These are phyloP conservation scores for Myotis yumanensis DNA, from an alignment of 2,113 vertebrate genomes.

Conservation along the genomic window DNA sequence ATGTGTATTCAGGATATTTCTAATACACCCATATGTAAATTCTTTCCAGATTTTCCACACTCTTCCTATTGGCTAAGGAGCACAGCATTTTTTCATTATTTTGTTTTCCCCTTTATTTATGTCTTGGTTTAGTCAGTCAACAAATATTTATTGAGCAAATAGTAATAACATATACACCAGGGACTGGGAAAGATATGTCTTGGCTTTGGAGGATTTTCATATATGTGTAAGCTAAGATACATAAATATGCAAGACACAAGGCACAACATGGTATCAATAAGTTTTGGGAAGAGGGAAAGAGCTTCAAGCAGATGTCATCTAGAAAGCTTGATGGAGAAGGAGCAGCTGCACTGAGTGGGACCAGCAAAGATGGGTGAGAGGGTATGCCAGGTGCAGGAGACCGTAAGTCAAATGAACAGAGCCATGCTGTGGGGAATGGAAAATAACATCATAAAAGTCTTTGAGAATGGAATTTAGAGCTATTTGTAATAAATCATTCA, in stretches of 20 bases:
- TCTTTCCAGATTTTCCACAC: slow-evolving; percentile 52
- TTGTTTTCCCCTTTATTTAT: neutral
- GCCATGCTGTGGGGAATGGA: accelerated
- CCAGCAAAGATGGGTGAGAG: no score
- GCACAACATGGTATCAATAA: accelerated
- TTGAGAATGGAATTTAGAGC: neutral
- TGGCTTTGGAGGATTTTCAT: neutral
- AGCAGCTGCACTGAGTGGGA: no score
- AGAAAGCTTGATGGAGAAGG: no score
- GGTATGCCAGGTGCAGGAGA: neutral
- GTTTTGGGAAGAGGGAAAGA: neutral
- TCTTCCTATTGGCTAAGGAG: neutral
- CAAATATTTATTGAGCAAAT: neutral
- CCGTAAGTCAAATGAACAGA: accelerated
- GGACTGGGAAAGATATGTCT: neutral
- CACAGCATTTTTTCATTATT: neutral
- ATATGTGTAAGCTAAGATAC: neutral
- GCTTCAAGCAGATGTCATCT: neutral
- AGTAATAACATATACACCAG: neutral
- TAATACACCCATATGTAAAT: slow-evolving; percentile 47
- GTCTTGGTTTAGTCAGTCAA: neutral
- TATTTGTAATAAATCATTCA: neutral
- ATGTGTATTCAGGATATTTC: slow-evolving; percentile 29
- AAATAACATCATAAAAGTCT: neutral
- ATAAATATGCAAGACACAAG: neutral